A percentile compares a stretch with the other conserved stretches of the same genome.
These are phyloP conservation scores for Tetraodon nigroviridis DNA, from an alignment of 2,113 vertebrate genomes.

Conservation along the genomic window DNA sequence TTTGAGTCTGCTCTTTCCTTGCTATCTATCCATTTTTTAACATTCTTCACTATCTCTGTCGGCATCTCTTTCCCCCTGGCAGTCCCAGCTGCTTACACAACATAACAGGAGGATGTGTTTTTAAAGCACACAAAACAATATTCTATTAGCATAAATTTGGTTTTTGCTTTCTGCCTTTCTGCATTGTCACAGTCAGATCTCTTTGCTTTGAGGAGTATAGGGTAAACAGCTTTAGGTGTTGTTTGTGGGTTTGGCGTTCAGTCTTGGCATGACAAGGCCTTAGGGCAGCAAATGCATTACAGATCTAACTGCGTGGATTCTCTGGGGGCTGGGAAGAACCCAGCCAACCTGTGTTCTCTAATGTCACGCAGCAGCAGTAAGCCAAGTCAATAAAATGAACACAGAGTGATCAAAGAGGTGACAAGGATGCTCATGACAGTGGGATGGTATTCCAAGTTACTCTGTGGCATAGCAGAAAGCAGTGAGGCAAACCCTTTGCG, in stretches of 20 bases:
- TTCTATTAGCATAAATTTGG: slow-evolving; percentile 72
- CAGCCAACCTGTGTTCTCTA: slow-evolving; percentile 63
- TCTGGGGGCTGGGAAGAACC: slow-evolving; percentile 63
- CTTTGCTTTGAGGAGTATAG: slow-evolving; percentile 63
- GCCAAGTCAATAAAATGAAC: slow-evolving; percentile 66
- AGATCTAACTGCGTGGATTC: slow-evolving; percentile 59
- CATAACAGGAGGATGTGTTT: slow-evolving; percentile 50
- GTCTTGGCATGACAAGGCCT: slow-evolving; percentile 67
- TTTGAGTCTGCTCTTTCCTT: slow-evolving; percentile 39
- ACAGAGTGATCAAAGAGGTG: slow-evolving; percentile 65
- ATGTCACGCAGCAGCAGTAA: slow-evolving; percentile 63
- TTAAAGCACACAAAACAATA: slow-evolving; percentile 67
- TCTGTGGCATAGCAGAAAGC: slow-evolving; percentile 28
- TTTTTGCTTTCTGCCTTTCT: slow-evolving; percentile 55
- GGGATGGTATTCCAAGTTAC: slow-evolving; percentile 57
- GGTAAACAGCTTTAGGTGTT: slow-evolving; percentile 68
- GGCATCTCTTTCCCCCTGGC: slow-evolving; percentile 54
- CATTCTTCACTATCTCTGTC: slow-evolving; percentile 50
- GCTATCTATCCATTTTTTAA: slow-evolving; percentile 41
- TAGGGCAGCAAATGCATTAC: slow-evolving; percentile 61
- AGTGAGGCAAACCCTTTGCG: slow-evolving; percentile 49
- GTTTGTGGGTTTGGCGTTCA: slow-evolving; percentile 60
- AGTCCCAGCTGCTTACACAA: slow-evolving; percentile 59
- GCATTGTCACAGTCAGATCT: slow-evolving; percentile 68
- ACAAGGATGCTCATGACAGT: slow-evolving; percentile 57